phyloP scores from a whole-genome alignment of 2,888 invertebrate genomes.

The Selenia dentaria region DNA sequence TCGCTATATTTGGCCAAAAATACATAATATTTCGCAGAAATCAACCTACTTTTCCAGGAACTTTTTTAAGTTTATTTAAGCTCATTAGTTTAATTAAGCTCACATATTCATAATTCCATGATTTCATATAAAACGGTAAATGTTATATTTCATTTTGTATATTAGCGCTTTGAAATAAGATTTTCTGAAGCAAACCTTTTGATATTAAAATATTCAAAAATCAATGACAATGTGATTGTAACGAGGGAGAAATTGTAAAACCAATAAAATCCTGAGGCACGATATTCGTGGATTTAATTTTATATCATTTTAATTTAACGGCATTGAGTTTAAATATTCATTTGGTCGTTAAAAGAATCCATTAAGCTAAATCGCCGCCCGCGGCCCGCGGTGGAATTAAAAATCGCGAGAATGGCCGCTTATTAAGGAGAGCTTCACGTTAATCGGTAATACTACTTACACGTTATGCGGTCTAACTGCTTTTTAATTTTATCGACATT shows the following conservation, averaged over 20 bases:
- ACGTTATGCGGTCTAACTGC: conserved; percentile 29
- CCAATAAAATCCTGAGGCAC: conserved; percentile 43
- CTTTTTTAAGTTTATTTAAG: too few species aligned
- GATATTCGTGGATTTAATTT: conserved; percentile 56
- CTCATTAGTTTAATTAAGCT: too few species aligned
- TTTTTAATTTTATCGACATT: conserved; percentile 32
- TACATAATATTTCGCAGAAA: too few species aligned
- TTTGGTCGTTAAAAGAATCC: conserved; percentile 67
- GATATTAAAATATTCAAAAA: conserved; percentile 40
- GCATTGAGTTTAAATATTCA: conserved; percentile 69
- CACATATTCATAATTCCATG: too few species aligned
- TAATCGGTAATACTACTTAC: conserved; percentile 27
- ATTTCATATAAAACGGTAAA: too few species aligned
- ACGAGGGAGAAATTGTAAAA: conserved; percentile 40
- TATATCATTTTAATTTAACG: conserved; percentile 66
- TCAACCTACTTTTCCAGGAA: too few species aligned
- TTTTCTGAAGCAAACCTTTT: conserved; percentile 26
- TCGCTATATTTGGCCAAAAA: too few species aligned
- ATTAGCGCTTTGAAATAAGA: conserved; percentile 24
- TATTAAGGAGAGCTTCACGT: conserved; percentile 35
- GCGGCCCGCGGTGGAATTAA: conserved; percentile 52
- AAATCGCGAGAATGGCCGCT: conserved; percentile 46
- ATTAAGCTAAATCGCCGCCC: conserved; percentile 60
- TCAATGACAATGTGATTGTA: conserved; percentile 41
- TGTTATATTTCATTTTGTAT: too few species aligned